These are phyloP conservation scores for Sapayoa aenigma DNA, from an alignment of 2,113 vertebrate species.

Conservation along the genomic window DNA sequence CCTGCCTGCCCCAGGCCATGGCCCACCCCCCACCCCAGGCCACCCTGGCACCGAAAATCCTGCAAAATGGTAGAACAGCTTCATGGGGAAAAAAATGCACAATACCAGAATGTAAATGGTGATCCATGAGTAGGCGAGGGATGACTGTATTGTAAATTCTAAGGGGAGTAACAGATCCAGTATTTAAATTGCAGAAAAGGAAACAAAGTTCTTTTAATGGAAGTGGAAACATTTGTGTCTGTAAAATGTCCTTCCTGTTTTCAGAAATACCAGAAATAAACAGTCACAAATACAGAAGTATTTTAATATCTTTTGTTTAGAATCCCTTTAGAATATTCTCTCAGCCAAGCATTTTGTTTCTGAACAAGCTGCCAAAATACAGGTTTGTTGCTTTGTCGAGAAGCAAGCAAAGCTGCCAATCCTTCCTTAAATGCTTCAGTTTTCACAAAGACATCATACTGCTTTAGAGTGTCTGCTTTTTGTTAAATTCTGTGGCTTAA, in stretches of 20 bases:
- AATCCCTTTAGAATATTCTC: background rate
- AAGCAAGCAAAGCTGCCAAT: background rate
- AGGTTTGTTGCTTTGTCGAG: background rate
- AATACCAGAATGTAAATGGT: too few relatives aligned
- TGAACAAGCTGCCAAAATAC: background rate
- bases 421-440: background rate
- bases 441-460: background rate
- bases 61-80: too few relatives aligned
- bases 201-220: background rate
- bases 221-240: background rate
- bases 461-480: background rate
- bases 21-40: too few relatives aligned
- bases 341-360: conserved; percentile 9
- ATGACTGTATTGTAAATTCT: background rate
- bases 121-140: too few relatives aligned
- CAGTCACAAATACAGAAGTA: background rate
- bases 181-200: background rate
- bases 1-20: too few relatives aligned
- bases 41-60: too few relatives aligned
- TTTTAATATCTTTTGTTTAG: background rate
- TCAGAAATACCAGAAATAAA: background rate
- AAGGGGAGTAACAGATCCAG: background rate
- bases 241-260: background rate
- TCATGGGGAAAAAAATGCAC: too few relatives aligned
- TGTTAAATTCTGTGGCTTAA: background rate